These are phyloP conservation scores for Diaperis boleti DNA, from an alignment of 2,888 invertebrate species.

Conservation along the genomic window DNA sequence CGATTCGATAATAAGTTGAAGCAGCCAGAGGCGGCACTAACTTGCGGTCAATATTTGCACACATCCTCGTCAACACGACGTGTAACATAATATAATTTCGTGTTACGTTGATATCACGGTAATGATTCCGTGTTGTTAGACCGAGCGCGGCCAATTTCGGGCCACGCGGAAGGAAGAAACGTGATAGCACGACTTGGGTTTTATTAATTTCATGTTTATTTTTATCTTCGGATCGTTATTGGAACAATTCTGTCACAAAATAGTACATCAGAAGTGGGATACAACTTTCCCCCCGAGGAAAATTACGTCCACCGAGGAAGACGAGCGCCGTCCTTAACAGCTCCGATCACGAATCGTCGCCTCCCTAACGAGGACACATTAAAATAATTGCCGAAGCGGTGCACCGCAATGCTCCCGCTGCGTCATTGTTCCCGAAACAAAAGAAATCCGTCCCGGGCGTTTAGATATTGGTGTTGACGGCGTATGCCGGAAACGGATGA, in stretches of 20 bases:
- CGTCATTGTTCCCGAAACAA: constrained; percentile 50
- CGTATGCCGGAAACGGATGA: constrained; percentile 18
- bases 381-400: constrained; percentile 49
- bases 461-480: constrained; percentile 44
- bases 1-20: constrained; percentile 30
- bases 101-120: constrained; percentile 1
- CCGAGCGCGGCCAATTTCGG: background rate
- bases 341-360: constrained; percentile 30
- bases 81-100: constrained; percentile 6
- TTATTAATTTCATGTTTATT: background rate
- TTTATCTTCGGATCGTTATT: too few relatives aligned
- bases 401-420: constrained; percentile 35
- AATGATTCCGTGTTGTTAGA: constrained; percentile 6
- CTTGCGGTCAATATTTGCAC: constrained; percentile 20
- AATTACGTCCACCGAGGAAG: constrained; percentile 11
- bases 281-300: constrained; percentile 3
- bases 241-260: too few relatives aligned
- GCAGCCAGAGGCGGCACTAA: constrained; percentile 8
- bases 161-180: background rate
- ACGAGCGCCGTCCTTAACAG: constrained; percentile 6
- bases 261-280: too few relatives aligned
- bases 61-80: background rate
- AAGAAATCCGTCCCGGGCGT: constrained; percentile 47
- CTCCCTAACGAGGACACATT: constrained; percentile 48
- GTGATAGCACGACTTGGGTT: background rate